phyloP scores from a whole-genome alignment of 2,888 invertebrate species.

The Didymodactylos carnosus region DNA sequence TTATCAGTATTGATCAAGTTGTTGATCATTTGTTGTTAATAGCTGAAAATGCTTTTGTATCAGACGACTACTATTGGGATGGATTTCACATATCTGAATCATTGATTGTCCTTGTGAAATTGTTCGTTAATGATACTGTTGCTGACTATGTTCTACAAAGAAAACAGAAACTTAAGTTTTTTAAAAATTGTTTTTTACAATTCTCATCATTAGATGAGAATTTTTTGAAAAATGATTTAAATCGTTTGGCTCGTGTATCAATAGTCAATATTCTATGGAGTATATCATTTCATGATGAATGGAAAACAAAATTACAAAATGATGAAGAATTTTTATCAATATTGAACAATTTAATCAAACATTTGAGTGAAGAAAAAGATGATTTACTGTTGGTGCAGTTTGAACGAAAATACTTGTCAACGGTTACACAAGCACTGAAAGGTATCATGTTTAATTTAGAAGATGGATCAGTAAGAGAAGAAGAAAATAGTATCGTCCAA shows the following conservation, averaged over 20 bases:
- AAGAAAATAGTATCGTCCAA: too few relatives aligned
- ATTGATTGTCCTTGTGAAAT: background rate
- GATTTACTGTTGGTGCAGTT: too few relatives aligned
- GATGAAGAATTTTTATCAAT: background rate
- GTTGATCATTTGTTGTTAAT: background rate
- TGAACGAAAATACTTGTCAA: background rate
- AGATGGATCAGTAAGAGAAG: background rate
- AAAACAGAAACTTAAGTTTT: too few relatives aligned
- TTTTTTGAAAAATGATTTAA: background rate
- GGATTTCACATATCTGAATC: background rate
- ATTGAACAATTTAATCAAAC: background rate
- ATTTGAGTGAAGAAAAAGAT: background rate
- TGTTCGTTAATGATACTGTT: background rate
- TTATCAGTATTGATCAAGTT: background rate
- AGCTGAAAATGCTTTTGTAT: background rate
- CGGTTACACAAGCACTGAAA: background rate
- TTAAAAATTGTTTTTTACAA: too few relatives aligned
- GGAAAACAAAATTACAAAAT: background rate
- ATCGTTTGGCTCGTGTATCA: background rate
- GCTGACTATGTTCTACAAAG: background rate
- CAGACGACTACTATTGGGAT: background rate
- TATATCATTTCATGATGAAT: background rate
- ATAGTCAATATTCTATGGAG: background rate
- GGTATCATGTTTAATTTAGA: background rate
- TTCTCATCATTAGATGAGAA: too few relatives aligned